A percentile compares a stretch with the other conserved stretches of the same genome.
phyloP scores from a whole-genome alignment of 92 coral and sea anemone genomes.

The Muricea muricata region DNA sequence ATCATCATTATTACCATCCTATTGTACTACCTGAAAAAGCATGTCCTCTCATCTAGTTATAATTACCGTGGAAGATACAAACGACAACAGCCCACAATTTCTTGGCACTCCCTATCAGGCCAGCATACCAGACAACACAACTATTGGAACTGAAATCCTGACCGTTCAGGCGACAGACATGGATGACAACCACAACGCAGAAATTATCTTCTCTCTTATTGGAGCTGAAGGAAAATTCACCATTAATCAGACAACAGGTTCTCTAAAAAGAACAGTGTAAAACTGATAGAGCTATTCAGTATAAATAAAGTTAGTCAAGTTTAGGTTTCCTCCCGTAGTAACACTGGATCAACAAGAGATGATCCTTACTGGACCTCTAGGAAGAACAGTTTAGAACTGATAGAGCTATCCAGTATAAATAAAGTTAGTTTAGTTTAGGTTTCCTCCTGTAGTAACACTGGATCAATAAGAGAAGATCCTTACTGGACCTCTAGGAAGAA shows the following conservation, averaged over 20 bases:
- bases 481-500: too few relatives aligned
- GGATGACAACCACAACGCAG: constrained; percentile 35
- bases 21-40: neutral
- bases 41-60: neutral
- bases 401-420: too few relatives aligned
- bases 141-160: neutral
- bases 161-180: constrained; percentile 16
- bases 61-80: constrained; percentile 20
- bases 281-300: neutral
- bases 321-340: neutral
- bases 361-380: too few relatives aligned
- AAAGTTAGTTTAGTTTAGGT: too few relatives aligned
- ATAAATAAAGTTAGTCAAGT: neutral
- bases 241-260: constrained; percentile 37
- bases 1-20: too few relatives aligned
- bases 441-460: too few relatives aligned
- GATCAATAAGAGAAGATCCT: too few relatives aligned
- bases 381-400: too few relatives aligned
- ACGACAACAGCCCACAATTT: constrained; percentile 37
- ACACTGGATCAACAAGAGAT: neutral
- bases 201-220: constrained; percentile 24
- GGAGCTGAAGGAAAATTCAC: constrained; percentile 39
- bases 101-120: constrained; percentile 65
- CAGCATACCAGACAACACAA: constrained; percentile 76
- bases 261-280: neutral